Evolutionary conservation across 1,140 invertebrate species (phyloP).

Genomic region (Sycophila sp.): DNA sequence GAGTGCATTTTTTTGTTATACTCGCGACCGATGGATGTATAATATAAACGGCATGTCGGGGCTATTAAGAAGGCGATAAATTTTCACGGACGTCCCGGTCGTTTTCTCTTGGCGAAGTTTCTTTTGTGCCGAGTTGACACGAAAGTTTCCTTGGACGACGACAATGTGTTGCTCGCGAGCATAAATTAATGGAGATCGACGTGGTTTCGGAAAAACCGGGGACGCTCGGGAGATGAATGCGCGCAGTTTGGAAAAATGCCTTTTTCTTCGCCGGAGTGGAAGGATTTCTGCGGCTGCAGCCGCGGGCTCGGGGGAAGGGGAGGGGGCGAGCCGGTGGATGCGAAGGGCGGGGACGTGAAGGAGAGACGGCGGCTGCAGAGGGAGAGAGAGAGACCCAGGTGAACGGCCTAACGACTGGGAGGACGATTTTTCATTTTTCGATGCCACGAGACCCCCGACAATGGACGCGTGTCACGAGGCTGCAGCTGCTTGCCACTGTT

Average conservation of each 20-base stretch:
- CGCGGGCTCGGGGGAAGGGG: not conserved
- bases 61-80: too few relatives aligned
- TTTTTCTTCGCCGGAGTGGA: not conserved
- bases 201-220: too few relatives aligned
- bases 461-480: conserved; percentile 65
- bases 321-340: not conserved
- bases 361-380: not conserved
- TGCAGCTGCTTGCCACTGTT: conserved; percentile 52
- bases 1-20: too few relatives aligned
- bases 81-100: too few relatives aligned
- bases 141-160: too few relatives aligned
- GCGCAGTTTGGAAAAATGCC: not conserved
- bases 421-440: conserved; percentile 66
- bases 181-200: conserved; percentile 14
- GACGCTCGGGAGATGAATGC: too few relatives aligned
- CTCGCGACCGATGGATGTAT: too few relatives aligned
- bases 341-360: not conserved
- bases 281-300: not conserved
- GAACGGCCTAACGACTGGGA: conserved; percentile 49
- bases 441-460: conserved; percentile 62
- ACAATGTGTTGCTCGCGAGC: not conserved
- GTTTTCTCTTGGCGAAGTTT: too few relatives aligned
- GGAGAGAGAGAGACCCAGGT: conserved; percentile 52
- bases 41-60: too few relatives aligned
- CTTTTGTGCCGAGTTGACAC: too few relatives aligned